Evolutionary conservation across 2,797 vertebrate genomes (phyloP), one percentile per base, ranked within the genome.

Genomic region (Enteromius treurensis): DNA sequence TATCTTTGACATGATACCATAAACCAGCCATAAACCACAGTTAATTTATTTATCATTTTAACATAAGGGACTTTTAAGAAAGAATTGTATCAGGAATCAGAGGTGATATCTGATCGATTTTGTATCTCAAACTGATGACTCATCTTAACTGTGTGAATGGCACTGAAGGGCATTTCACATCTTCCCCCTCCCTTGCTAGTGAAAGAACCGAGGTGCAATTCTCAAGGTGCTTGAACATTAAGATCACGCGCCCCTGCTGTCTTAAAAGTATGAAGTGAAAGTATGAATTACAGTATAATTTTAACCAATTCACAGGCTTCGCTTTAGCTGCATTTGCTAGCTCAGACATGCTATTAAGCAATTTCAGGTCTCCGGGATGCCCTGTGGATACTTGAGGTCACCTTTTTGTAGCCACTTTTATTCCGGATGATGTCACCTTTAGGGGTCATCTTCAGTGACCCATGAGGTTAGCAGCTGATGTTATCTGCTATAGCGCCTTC

Each of bases 121-220:
- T 67, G 29, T 75, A 47, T 84, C 34, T 74, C 23, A 49, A 45
- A 79, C 29, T 53, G 45, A 79, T 71, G 29, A 64, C 23, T 78
- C 11, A 45, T 78, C 17, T 65, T 58, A 71, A 70, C 53, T 85
- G 69, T 1, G 70, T 32, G 64, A 86, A 88, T 79, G 73, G 77
- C 83, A 87, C 34, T 68, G 64, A 80, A 83, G 81, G 42, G 29
- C 42, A 7, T 80, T 80, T 86, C 32, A 81, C 74, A 87, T 85
- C 70, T 76, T 51, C 29, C 60, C 45, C 58, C 42, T 21, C 55
- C 55, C 47, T 84, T 74, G 32, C 53, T 71, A 68, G 83, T 14
- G 53, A 82, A 80, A 80, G 55, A 79, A 71, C 60, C 40, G 37
- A 49, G 29, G 55, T n/a, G 23, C 15, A 47, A 29, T 47, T 75